These are phyloP conservation scores for Clamator glandarius DNA, from an alignment of 2,797 vertebrate genomes.

Conservation along the genomic window DNA sequence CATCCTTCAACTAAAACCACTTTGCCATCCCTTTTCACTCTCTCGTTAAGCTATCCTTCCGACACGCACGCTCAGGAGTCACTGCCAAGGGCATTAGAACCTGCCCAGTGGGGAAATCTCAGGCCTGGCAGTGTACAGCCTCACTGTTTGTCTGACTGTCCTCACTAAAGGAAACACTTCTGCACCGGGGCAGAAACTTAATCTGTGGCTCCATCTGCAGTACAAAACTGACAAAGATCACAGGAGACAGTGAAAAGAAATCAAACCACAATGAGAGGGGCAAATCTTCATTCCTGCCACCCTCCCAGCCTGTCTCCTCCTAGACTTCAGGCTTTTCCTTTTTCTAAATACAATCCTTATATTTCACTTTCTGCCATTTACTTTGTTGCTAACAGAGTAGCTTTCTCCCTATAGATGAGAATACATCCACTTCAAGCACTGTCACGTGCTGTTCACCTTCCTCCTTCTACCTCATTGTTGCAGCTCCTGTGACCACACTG, in stretches of 20 bases:
- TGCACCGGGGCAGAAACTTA: conserved; percentile 25
- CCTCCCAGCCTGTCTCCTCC: neutral
- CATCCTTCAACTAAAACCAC: neutral
- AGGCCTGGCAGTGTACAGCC: neutral
- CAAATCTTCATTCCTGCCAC: neutral
- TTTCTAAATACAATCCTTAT: neutral
- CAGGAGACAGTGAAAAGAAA: neutral
- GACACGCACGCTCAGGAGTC: too few species aligned
- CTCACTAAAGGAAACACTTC: neutral
- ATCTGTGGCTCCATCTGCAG: conserved; percentile 70
- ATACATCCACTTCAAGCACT: neutral
- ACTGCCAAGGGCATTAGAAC: neutral
- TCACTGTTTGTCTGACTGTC: neutral
- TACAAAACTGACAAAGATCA: neutral
- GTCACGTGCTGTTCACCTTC: neutral
- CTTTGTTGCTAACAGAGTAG: neutral
- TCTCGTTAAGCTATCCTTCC: neutral
- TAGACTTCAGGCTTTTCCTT: neutral
- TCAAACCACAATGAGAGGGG: accelerated
- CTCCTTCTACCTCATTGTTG: neutral
- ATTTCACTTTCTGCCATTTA: neutral
- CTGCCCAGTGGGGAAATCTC: neutral
- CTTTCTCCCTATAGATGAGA: neutral
- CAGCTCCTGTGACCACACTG: neutral
- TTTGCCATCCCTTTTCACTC: neutral